These are phyloP conservation scores for Protomyctophum bolini DNA, from an alignment of 2,113 vertebrate genomes.

Conservation along the genomic window DNA sequence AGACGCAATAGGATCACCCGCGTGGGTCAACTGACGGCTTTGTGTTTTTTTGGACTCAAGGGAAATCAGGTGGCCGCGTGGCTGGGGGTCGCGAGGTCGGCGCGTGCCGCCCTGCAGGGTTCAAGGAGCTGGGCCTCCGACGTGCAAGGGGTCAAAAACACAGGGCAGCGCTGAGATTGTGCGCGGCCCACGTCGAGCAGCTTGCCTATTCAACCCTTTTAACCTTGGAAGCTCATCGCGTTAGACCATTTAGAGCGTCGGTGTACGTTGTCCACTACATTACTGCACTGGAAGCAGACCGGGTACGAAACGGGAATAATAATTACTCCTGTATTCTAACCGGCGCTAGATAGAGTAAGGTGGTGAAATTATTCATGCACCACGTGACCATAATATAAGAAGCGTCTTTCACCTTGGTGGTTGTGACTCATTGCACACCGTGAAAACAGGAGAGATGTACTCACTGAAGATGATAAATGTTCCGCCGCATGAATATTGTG, in stretches of 20 bases:
- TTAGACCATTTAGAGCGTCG: conserved; percentile 37
- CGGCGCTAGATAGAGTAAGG: neutral
- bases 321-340: conserved; percentile 23
- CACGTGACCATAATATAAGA: conserved; percentile 23
- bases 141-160: conserved; percentile 52
- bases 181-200: conserved; percentile 25
- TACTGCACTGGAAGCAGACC: conserved; percentile 27
- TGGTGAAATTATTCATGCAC: conserved; percentile 13
- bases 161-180: conserved; percentile 18
- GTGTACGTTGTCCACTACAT: conserved; percentile 29
- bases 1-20: conserved; percentile 29
- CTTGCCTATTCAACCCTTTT: conserved; percentile 50
- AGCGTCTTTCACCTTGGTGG: conserved; percentile 4
- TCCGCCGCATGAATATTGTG: conserved; percentile 16
- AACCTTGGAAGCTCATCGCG: conserved; percentile 46
- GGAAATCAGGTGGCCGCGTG: conserved; percentile 69
- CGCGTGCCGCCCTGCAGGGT: conserved; percentile 36
- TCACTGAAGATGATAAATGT: conserved; percentile 19
- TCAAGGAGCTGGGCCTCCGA: conserved; percentile 48
- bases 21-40: conserved; percentile 53
- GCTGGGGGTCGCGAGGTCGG: conserved; percentile 38
- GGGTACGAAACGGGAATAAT: conserved; percentile 38
- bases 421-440: conserved; percentile 34
- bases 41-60: conserved; percentile 62
- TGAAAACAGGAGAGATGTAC: conserved; percentile 17